phyloP scores from a whole-genome alignment of 2,888 invertebrate species.

The Eubasilissa splendida region DNA sequence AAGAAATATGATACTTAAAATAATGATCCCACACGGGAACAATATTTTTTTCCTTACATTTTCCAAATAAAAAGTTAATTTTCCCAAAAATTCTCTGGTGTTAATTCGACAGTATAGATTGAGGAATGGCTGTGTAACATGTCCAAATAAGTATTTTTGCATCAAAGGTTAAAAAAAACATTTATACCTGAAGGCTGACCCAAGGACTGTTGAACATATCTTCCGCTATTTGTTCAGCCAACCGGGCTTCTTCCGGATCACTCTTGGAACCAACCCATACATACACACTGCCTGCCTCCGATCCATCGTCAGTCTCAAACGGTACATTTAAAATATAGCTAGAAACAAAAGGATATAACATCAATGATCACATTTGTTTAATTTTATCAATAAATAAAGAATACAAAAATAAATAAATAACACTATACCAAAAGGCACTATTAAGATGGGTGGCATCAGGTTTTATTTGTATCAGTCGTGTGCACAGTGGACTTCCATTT shows the following conservation, averaged over 20 bases:
- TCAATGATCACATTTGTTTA: too few species aligned
- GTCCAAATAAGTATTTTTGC: too few species aligned
- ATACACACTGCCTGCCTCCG: conserved; percentile 91
- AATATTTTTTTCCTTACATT: not conserved
- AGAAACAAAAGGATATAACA: conserved; percentile 58
- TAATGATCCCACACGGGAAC: too few species aligned
- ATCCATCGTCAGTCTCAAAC: conserved; percentile 86
- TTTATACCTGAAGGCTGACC: conserved; percentile 81
- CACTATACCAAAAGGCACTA: conserved; percentile 91
- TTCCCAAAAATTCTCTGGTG: too few species aligned
- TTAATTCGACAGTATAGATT: too few species aligned
- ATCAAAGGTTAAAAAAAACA: too few species aligned
- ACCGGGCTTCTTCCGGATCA: conserved; percentile 87
- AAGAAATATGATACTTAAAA: too few species aligned
- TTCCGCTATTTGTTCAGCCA: conserved; percentile 93
- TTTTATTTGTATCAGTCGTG: conserved; percentile 91
- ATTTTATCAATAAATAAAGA: too few species aligned
- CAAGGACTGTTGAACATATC: conserved; percentile 91
- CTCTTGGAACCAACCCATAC: conserved; percentile 94
- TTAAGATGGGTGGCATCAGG: conserved; percentile 90
- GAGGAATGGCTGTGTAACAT: too few species aligned
- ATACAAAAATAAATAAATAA: too few species aligned
- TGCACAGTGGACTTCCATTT: conserved; percentile 95
- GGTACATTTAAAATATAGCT: conserved; percentile 96
- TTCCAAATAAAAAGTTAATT: not conserved